Percentiles rank a stretch among this genome's conserved stretches.
Conservation (phyloP, 30 jellyfish, hydroid and myxozoan species). For the Aurelia sp. region DNA sequence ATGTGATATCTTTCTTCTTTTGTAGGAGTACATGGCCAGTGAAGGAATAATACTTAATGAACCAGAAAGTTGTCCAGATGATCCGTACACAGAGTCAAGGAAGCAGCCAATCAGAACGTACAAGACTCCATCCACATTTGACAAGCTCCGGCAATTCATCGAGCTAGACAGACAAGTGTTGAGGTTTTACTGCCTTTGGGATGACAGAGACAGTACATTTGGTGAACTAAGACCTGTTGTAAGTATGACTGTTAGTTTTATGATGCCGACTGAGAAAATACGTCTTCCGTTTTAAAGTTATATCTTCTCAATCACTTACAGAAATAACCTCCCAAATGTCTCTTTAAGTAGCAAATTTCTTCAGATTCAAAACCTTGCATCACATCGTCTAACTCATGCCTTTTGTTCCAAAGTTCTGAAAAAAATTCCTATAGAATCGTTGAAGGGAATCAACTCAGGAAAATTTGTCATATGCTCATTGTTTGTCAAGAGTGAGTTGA, state of each 20-base stretch:
- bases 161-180: slow-evolving; percentile 96
- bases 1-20: background rate
- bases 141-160: slow-evolving; percentile 89
- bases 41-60: slow-evolving; percentile 91
- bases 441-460: no score
- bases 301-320: no score
- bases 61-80: slow-evolving; percentile 70
- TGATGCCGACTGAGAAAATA: no score
- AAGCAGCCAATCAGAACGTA: slow-evolving; percentile 88
- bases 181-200: slow-evolving; percentile 95
- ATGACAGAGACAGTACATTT: slow-evolving; percentile 97
- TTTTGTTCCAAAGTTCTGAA: no score
- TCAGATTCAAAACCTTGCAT: no score
- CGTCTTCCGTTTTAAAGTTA: no score
- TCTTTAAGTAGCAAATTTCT: no score
- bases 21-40: slow-evolving; percentile 90
- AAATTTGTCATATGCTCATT: no score
- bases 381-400: no score
- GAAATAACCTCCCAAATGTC: no score
- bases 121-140: slow-evolving; percentile 96
- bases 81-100: slow-evolving; percentile 88
- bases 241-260: slow-evolving; percentile 12
- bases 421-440: no score
- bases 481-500: no score
- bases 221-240: slow-evolving; percentile 98